Conservation (phyloP, 2,113 vertebrate species). For the Sciurus niger region DNA sequence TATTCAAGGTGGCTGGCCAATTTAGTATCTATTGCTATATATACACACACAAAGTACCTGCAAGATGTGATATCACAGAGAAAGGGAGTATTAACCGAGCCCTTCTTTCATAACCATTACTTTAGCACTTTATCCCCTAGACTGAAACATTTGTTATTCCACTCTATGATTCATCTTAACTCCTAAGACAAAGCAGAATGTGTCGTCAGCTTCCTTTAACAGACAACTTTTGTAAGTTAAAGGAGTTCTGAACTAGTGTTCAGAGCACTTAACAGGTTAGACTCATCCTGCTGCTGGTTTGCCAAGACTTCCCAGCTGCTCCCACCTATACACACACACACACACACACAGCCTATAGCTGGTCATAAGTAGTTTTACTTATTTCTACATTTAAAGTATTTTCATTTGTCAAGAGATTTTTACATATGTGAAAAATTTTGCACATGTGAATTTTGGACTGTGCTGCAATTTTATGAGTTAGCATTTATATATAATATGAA, state of each 20-base stretch:
- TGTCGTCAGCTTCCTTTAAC: background rate
- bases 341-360: background rate
- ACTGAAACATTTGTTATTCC: slow-evolving; percentile 61
- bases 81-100: slow-evolving; percentile 16
- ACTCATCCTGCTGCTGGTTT: background rate
- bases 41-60: slow-evolving; percentile 62
- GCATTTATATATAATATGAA: slow-evolving; percentile 26
- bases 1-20: slow-evolving; percentile 69
- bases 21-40: slow-evolving; percentile 59
- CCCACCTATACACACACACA: background rate
- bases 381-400: too few species aligned
- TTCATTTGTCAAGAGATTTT: background rate
- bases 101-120: slow-evolving; percentile 59
- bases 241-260: background rate
- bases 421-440: background rate
- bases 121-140: slow-evolving; percentile 49
- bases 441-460: slow-evolving; percentile 14
- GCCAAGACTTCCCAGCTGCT: background rate
- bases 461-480: slow-evolving; percentile 48
- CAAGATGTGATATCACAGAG: slow-evolving; percentile 47
- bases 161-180: slow-evolving; percentile 41
- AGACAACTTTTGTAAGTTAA: background rate
- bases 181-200: slow-evolving; percentile 32
- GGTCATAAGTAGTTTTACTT: too few species aligned
- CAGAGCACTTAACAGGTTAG: background rate